Evolutionary conservation across 2,888 invertebrate species (phyloP), one percentile per base, ranked within the genome.

Genomic region (Helleia helle): DNA sequence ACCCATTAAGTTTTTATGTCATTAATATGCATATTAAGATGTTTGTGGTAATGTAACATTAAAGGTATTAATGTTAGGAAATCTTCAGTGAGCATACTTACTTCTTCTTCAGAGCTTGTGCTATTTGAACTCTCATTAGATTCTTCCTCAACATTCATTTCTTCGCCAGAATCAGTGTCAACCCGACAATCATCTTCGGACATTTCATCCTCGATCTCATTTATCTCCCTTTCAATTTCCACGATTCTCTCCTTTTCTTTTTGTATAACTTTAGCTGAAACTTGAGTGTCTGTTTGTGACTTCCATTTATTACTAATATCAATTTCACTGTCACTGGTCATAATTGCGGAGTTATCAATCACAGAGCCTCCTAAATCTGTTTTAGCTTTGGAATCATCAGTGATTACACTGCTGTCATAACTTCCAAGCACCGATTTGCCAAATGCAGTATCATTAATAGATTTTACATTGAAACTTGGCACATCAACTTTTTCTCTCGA

Each of bases 171-270:
- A 22, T 53, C 54, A 6, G 41, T 38, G 40, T 45, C 49, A 6
- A 41, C 48, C 12, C 44, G 48, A 47, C 53, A 54, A 9, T 55
- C 61, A 18, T 53, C 51, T 49, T 72, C 67, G 2, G 71, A 73
- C 63, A 76, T 71, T 44, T 74, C 77, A 14, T 59, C 71, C 50
- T 80, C 79, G 31, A 83, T 67, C 55, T 80, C 83, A 61, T 71
- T 63, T 11, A 83, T 81, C 49, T 81, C 81, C n/a, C 77, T 57
- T 41, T 76, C 76, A 34, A 84, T 80, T 48, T 83, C 83, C 2
- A 73, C 77, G 36, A 83, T 79, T 41, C 56, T 66, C 40, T 74
- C 67, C 45, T 72, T 83, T 47, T 81, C 75, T 46, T 70, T 77
- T 46, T 71, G 73, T 44, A 71, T 72, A 1, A 62, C 69, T 11